A percentile compares a stretch with the other conserved stretches of the same genome.
These are phyloP conservation scores for Herminia tarsipennalis DNA, from an alignment of 2,888 invertebrate species.

Conservation along the genomic window DNA sequence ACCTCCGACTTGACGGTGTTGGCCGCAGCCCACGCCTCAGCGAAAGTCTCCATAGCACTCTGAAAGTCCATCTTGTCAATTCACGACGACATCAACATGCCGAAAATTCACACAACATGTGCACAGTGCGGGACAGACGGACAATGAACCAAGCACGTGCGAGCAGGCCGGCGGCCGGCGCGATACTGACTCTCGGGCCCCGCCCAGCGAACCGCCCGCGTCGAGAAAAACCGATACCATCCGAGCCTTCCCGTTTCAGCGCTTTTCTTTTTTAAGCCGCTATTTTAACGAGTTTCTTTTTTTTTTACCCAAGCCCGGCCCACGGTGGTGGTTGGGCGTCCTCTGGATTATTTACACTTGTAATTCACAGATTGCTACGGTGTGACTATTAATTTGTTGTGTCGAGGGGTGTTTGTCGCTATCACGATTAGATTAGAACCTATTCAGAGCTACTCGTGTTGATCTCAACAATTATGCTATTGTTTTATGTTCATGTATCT, in stretches of 20 bases:
- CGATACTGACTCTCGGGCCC: slow-evolving; percentile 83
- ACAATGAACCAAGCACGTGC: slow-evolving; percentile 64
- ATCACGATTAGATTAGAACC: slow-evolving; percentile 67
- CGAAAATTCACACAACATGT: slow-evolving; percentile 77
- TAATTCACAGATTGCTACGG: slow-evolving; percentile 78
- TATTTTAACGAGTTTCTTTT: slow-evolving; percentile 84
- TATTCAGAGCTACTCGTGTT: slow-evolving; percentile 52
- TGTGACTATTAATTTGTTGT: slow-evolving; percentile 73
- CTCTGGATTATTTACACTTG: slow-evolving; percentile 84
- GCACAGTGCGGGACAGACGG: slow-evolving; percentile 58
- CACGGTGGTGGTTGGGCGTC: slow-evolving; percentile 83
- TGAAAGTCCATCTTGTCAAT: slow-evolving; percentile 95
- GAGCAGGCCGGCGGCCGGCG: slow-evolving; percentile 87
- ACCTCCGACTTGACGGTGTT: slow-evolving; percentile 87
- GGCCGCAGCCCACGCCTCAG: slow-evolving; percentile 98
- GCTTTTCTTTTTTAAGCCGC: slow-evolving; percentile 85
- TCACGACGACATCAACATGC: slow-evolving; percentile 83
- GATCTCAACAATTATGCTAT: slow-evolving; percentile 37
- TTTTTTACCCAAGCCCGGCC: slow-evolving; percentile 76
- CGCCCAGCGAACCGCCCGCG: slow-evolving; percentile 82
- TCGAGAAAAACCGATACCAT: slow-evolving; percentile 83
- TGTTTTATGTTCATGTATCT: slow-evolving; percentile 29
- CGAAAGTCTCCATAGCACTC: slow-evolving; percentile 99
- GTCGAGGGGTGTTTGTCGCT: slow-evolving; percentile 55
- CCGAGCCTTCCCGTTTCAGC: slow-evolving; percentile 85